Base-by-base conservation (phyloP, 2,797 vertebrate genomes). In the Enteromius argenteus region DNA sequence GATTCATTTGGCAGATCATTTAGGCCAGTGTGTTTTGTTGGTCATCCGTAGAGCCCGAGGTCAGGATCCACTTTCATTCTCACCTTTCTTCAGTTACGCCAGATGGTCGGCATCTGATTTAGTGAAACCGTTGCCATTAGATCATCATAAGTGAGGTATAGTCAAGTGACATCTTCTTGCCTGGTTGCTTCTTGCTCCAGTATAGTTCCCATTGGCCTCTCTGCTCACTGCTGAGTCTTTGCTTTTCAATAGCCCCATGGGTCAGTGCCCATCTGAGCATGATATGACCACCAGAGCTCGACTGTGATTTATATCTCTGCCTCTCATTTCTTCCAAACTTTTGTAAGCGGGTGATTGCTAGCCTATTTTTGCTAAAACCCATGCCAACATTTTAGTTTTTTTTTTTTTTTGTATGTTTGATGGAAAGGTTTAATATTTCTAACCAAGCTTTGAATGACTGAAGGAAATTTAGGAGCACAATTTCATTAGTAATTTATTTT, bases 201-300 rank as follows among this genome's bases (percentile, higher is more conserved):
- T 64, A 84, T 79, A 53, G 75, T 71, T 84, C 82, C 75, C 82
- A 79, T n/a, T 60, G 66, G 81, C 53, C 82, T 53, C 10, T 62
- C 51, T 68, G 79, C 76, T 81, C 81, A 46, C 32, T 69, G 74
- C 83, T 35, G 81, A 84, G 64, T 88, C 69, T 86, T 72, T 77
- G 85, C 84, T 85, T 88, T 84, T 88, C 81, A 60, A 32, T 42
- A 64, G 79, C 56, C 78, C 66, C 77, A 71, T 86, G 86, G 71
- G 85, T 86, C 83, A 82, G 42, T 84, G 75, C 49, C 83, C 87
- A 87, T 72, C 85, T 86, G 85, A 86, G 87, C 86, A 81, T 66
- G 69, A 76, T 84, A 76, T 66, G 84, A 73, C 60, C 72, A 66
- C 64, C 62, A 78, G 44, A 85, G 49, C 35, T 15, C 60, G 78